A percentile compares a stretch with the other conserved stretches of the same genome.
Conservation (phyloP, 2,888 invertebrate species). For the Biston betularia region DNA sequence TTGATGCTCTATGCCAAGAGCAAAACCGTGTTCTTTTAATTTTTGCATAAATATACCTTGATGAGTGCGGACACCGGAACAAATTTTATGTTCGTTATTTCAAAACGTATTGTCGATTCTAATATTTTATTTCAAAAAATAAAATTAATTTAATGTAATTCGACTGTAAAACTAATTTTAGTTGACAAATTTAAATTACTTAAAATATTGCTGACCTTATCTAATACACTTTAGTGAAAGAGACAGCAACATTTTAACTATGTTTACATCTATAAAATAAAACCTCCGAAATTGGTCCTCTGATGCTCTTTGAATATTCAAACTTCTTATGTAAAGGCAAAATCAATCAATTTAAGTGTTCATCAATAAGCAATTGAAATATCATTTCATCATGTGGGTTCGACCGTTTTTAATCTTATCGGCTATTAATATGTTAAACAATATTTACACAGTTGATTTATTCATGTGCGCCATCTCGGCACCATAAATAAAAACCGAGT, state of each 20-base stretch:
- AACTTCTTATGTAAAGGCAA: constrained; percentile 11
- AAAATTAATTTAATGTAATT: constrained; percentile 5
- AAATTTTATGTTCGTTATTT: neutral
- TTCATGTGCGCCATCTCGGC: constrained; percentile 43
- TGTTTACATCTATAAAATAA: no score
- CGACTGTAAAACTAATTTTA: no score
- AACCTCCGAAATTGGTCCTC: no score
- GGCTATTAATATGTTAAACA: constrained; percentile 42
- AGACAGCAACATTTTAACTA: no score
- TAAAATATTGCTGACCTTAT: no score
- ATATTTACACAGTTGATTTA: constrained; percentile 50
- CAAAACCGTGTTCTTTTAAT: constrained; percentile 25
- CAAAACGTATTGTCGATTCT: neutral
- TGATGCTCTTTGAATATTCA: neutral
- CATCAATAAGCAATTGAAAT: constrained; percentile 33
- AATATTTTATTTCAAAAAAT: neutral
- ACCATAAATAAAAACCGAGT: constrained; percentile 53
- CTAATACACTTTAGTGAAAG: no score
- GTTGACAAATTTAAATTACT: no score
- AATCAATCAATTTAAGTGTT: constrained; percentile 33
- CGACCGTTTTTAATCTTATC: constrained; percentile 43
- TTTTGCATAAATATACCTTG: constrained; percentile 8
- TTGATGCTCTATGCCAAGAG: constrained; percentile 8
- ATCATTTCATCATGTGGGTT: constrained; percentile 35
- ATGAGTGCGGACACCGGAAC: constrained; percentile 3